phyloP scores from a whole-genome alignment of 1,140 invertebrate species.

The Dendrolimus kikuchii region DNA sequence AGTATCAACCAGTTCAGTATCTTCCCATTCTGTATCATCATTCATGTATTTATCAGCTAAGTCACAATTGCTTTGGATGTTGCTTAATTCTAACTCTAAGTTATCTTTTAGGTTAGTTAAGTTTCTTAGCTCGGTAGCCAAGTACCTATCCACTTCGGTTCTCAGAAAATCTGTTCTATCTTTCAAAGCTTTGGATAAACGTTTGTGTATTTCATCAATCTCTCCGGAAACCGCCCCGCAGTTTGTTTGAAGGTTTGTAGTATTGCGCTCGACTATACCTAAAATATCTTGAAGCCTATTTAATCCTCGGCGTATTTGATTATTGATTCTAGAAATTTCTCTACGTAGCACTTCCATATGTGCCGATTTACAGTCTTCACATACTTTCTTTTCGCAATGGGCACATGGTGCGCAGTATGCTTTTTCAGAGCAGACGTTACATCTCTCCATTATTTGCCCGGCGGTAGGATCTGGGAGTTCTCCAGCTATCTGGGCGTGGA shows the following conservation, averaged over 20 bases:
- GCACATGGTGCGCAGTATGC: conserved; percentile 90
- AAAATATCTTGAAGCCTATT: conserved; percentile 90
- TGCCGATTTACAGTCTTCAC: conserved; percentile 92
- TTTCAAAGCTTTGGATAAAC: conserved; percentile 92
- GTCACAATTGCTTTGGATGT: conserved; percentile 96
- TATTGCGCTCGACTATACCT: conserved; percentile 88
- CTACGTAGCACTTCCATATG: conserved; percentile 96
- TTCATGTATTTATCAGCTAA: conserved; percentile 95
- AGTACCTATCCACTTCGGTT: conserved; percentile 91
- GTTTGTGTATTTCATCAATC: conserved; percentile 92
- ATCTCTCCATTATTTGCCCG: conserved; percentile 87
- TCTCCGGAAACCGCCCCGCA: conserved; percentile 90
- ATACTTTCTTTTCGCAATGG: conserved; percentile 96
- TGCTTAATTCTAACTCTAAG: conserved; percentile 92
- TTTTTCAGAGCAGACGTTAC: conserved; percentile 95
- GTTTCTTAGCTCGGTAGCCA: conserved; percentile 86
- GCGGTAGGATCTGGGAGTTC: conserved; percentile 90
- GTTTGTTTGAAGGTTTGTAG: conserved; percentile 86
- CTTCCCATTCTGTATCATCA: conserved; percentile 89
- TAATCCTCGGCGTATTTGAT: conserved; percentile 89
- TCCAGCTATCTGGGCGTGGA: conserved; percentile 95
- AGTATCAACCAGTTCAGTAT: conserved; percentile 91
- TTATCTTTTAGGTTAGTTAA: conserved; percentile 92
- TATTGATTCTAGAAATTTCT: conserved; percentile 95
- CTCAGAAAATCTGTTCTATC: conserved; percentile 91